phyloP scores from a whole-genome alignment of 2,888 invertebrate genomes.

The Eilema sororculum region DNA sequence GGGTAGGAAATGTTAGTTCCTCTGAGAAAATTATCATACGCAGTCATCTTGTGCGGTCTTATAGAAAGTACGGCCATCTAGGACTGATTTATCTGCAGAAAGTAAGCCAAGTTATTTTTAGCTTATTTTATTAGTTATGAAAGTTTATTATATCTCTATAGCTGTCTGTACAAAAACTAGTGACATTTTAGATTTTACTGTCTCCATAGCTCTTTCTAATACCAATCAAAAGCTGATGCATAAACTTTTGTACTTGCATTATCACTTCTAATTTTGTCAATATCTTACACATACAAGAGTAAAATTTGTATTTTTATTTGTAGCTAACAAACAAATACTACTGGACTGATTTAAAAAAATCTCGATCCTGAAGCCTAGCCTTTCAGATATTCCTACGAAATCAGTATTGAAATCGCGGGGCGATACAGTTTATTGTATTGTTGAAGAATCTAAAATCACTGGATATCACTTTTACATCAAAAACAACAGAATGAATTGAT shows the following conservation, averaged over 20 bases:
- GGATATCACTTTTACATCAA: too few species aligned
- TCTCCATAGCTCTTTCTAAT: not conserved
- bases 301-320: not conserved
- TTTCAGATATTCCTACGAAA: too few species aligned
- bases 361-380: too few species aligned
- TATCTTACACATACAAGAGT: not conserved
- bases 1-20: not conserved
- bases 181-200: not conserved
- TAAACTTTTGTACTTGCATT: not conserved
- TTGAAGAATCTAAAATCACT: rapidly evolving
- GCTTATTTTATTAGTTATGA: not conserved
- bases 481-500: too few species aligned
- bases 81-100: not conserved
- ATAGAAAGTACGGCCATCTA: not conserved
- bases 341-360: too few species aligned
- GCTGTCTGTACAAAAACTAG: not conserved
- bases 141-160: not conserved
- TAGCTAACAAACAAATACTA: not conserved
- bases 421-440: too few species aligned
- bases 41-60: not conserved
- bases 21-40: not conserved
- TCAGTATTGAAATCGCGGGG: too few species aligned
- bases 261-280: not conserved
- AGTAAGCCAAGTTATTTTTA: not conserved
- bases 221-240: not conserved